phyloP scores from a whole-genome alignment of 1,140 invertebrate genomes.

The Choristoneura fumiferana region DNA sequence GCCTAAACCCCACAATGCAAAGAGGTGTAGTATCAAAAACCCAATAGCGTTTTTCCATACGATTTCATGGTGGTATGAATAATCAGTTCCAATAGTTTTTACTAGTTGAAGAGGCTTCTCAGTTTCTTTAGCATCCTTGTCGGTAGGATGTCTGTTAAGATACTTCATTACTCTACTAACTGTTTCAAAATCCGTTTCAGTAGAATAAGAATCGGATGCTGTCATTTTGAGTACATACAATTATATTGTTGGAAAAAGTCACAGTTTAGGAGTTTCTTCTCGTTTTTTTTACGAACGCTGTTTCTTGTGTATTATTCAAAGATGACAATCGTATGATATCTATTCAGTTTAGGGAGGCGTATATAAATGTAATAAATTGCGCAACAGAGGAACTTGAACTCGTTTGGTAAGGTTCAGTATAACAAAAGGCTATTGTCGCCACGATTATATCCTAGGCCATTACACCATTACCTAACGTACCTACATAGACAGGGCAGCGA shows the following conservation, averaged over 20 bases:
- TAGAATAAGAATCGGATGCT: neutral
- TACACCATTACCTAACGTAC: too few relatives aligned
- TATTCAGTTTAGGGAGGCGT: neutral
- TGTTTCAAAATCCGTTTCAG: neutral
- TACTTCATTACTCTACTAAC: neutral
- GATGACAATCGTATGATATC: neutral
- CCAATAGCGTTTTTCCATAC: conserved; percentile 78
- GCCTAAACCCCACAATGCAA: conserved; percentile 63
- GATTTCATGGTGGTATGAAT: conserved; percentile 70
- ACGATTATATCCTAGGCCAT: too few relatives aligned
- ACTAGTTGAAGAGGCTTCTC: neutral
- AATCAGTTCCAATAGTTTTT: conserved; percentile 71
- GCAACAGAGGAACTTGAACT: conserved; percentile 9
- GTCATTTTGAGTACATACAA: neutral
- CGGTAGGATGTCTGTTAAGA: neutral
- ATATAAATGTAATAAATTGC: neutral
- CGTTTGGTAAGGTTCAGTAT: neutral
- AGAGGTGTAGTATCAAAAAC: conserved; percentile 70
- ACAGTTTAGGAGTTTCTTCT: too few relatives aligned
- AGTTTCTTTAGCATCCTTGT: neutral
- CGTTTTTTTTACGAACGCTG: conserved; percentile 9
- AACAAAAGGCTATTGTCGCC: conserved; percentile 9
- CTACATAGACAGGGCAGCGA: too few relatives aligned
- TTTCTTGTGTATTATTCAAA: neutral
- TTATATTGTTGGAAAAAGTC: too few relatives aligned